Percentiles rank a stretch among this genome's conserved stretches.
phyloP scores from a whole-genome alignment of 2,888 invertebrate genomes.

The Dichetophora obliterata region DNA sequence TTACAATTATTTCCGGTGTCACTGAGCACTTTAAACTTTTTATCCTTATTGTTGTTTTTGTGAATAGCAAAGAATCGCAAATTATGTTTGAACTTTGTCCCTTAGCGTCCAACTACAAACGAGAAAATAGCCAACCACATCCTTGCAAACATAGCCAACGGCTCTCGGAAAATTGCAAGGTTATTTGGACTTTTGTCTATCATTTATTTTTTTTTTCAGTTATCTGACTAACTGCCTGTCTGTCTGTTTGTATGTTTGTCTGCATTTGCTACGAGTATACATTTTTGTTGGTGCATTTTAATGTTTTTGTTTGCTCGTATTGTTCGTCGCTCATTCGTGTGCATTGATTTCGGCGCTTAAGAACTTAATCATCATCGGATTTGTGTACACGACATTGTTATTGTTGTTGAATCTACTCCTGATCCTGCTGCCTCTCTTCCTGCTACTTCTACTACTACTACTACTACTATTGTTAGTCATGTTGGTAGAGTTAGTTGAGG shows the following conservation, averaged over 20 bases:
- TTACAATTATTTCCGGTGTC: too few species aligned
- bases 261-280: too few species aligned
- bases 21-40: too few species aligned
- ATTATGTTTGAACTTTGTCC: too few species aligned
- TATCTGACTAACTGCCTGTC: neutral
- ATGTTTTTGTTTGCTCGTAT: neutral
- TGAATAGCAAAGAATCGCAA: too few species aligned
- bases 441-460: conserved; percentile 47
- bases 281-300: neutral
- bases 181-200: conserved; percentile 23
- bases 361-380: conserved; percentile 58
- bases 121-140: conserved; percentile 10
- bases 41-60: too few species aligned
- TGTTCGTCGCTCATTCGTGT: conserved; percentile 58
- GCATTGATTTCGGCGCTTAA: conserved; percentile 67
- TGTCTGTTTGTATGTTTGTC: neutral
- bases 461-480: conserved; percentile 44
- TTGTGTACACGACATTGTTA: conserved; percentile 37
- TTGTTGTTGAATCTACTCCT: neutral
- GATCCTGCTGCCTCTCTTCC: conserved; percentile 34
- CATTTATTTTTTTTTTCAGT: conserved; percentile 9
- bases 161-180: neutral
- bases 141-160: neutral
- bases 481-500: too few species aligned
- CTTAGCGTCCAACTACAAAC: neutral